A percentile compares a stretch with the other conserved stretches of the same genome.
These are phyloP conservation scores for Cochlearius cochlearius DNA, from an alignment of 2,113 vertebrate species.

Conservation along the genomic window DNA sequence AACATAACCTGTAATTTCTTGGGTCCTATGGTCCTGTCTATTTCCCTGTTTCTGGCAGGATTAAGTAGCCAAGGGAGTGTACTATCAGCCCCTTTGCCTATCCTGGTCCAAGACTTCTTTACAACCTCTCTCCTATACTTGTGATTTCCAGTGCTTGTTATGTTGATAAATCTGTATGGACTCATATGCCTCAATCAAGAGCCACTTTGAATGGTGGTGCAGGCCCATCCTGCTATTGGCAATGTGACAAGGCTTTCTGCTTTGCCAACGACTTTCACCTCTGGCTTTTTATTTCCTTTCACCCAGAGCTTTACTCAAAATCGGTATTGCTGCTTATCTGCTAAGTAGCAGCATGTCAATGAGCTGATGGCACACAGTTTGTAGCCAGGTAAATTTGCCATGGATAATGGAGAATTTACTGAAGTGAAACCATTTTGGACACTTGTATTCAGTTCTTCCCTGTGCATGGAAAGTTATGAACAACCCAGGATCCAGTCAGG, in stretches of 20 bases:
- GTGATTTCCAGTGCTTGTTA: background rate
- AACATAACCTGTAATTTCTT: background rate
- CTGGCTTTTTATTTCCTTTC: background rate
- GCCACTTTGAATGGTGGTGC: background rate
- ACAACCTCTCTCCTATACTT: background rate
- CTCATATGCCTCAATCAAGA: background rate
- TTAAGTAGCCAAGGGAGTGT: background rate
- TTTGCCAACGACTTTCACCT: background rate
- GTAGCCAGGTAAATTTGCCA: background rate
- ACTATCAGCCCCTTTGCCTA: background rate
- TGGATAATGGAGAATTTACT: background rate
- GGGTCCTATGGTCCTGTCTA: background rate
- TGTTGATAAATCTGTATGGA: background rate
- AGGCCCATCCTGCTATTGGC: background rate
- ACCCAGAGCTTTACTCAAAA: background rate
- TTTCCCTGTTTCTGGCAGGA: background rate
- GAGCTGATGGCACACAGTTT: background rate
- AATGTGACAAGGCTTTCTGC: background rate
- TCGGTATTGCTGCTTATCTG: background rate
- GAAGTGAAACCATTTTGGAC: background rate
- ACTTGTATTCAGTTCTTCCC: background rate
- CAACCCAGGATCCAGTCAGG: background rate
- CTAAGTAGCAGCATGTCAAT: background rate
- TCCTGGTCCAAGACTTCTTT: background rate
- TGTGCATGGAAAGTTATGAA: background rate